These are phyloP conservation scores for Alectoris magna DNA, from an alignment of 2,797 vertebrate genomes.

Conservation along the genomic window DNA sequence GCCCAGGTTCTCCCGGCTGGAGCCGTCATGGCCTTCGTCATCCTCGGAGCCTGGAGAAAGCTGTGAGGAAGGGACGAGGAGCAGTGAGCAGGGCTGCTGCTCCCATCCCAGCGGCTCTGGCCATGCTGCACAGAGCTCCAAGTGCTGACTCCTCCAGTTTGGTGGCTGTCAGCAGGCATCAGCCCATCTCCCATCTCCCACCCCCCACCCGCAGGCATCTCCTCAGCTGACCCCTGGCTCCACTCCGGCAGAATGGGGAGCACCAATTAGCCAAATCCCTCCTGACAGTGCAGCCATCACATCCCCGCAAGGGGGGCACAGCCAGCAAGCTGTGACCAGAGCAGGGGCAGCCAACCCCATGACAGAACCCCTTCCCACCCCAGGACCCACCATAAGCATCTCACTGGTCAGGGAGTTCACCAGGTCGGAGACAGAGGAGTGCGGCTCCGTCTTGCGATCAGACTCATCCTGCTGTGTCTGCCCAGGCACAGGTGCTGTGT, in stretches of 20 bases:
- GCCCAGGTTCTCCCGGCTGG: slow-evolving; percentile 92
- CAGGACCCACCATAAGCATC: slow-evolving; percentile 92
- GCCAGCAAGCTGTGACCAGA: neutral
- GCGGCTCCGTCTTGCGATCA: slow-evolving; percentile 86
- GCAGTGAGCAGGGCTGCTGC: rapidly evolving
- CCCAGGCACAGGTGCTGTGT: slow-evolving; percentile 87
- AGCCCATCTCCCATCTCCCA: neutral
- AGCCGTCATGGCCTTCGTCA: slow-evolving; percentile 89
- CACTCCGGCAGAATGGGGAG: neutral
- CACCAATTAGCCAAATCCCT: slow-evolving; percentile 53
- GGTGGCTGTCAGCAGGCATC: slow-evolving; percentile 39
- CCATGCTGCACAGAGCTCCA: neutral
- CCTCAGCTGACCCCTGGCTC: neutral
- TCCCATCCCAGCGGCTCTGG: neutral
- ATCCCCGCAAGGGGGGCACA: neutral
- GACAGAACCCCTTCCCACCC: neutral
- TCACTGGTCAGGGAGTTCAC: slow-evolving; percentile 98
- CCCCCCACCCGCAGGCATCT: neutral
- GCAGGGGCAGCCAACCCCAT: neutral
- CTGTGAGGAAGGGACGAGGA: slow-evolving; percentile 52
- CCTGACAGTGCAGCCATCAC: slow-evolving; percentile 43
- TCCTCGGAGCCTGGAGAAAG: slow-evolving; percentile 97
- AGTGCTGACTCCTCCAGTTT: neutral
- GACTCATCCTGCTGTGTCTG: slow-evolving; percentile 89
- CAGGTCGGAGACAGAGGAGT: slow-evolving; percentile 92